Evolutionary conservation across 2,797 vertebrate species (phyloP), one percentile per base, ranked within the genome.

Genomic region (Epinephelus coioides): DNA sequence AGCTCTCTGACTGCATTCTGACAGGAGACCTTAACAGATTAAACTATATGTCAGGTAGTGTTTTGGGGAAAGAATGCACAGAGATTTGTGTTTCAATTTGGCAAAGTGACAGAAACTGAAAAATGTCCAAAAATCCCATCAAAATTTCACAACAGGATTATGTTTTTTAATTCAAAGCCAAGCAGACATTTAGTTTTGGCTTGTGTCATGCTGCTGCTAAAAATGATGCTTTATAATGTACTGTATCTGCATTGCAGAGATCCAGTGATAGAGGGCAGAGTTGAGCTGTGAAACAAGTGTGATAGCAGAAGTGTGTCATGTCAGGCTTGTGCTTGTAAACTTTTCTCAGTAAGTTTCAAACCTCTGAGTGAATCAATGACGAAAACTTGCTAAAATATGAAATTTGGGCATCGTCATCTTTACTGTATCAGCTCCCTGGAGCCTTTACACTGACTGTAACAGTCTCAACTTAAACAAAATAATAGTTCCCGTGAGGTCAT

Each of bases 241-340:
- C 17, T 73, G 40, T 56, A 59, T 15, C 10, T 73, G 76, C 53
- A 75, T 15, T 91, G 65, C 78, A 25, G 5, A 60, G 3, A 75
- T 62, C 13, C 40, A 76, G 53, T 70, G 92, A 93, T 93, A 95
- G 96, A 95, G 95, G 94, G 95, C 94, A 92, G 88, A 93, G 91
- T 95, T 95, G 94, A 94, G 95, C 95, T 89, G 49, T 87, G 89
- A 73, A 95, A 92, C 65, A 25, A 81, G 46, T 34, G 38, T 6
- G 21, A 61, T 3, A 57, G 44, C 17, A 27, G 56, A 65, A 47
- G 6, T n/a, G 6, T 73, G 73, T 56, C 21, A 10, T 27, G n/a
- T 74, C 64, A 82, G 46, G 43, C 27, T 63, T 53, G 13, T 60
- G 57, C 47, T 47, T 67, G 0, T n/a, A 63, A 77, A 82, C 5